A percentile compares a stretch with the other conserved stretches of the same genome.
phyloP scores from a whole-genome alignment of 1,140 invertebrate genomes.

The Metopolophium dirhodum region DNA sequence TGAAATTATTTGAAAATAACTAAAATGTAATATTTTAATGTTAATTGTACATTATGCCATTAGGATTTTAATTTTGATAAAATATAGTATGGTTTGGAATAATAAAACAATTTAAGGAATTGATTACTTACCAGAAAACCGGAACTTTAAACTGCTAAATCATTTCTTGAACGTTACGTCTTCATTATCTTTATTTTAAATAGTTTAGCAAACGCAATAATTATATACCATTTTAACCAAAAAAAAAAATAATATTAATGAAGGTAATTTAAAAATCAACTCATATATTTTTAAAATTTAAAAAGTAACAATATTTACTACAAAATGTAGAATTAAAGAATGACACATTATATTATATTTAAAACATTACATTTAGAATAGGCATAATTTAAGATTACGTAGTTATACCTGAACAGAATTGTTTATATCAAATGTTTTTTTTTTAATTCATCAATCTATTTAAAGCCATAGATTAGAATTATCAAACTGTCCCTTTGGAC shows the following conservation, averaged over 20 bases:
- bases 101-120: background rate
- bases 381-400: background rate
- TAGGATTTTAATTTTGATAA: background rate
- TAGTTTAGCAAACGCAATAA: background rate
- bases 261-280: background rate
- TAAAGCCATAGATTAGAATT: too few species aligned
- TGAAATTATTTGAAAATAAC: background rate
- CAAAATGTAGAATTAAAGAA: background rate
- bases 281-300: background rate
- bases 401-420: background rate
- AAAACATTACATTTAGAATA: background rate
- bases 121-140: background rate
- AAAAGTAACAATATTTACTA: background rate
- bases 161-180: background rate
- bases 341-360: too few species aligned
- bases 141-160: background rate
- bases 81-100: background rate
- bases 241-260: background rate
- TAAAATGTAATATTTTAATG: background rate
- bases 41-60: background rate
- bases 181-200: background rate
- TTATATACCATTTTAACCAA: background rate
- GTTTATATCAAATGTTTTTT: background rate
- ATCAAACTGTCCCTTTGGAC: background rate
- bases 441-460: background rate